These are phyloP conservation scores for Drusus annulatus DNA, from an alignment of 1,140 invertebrate species.

Conservation along the genomic window DNA sequence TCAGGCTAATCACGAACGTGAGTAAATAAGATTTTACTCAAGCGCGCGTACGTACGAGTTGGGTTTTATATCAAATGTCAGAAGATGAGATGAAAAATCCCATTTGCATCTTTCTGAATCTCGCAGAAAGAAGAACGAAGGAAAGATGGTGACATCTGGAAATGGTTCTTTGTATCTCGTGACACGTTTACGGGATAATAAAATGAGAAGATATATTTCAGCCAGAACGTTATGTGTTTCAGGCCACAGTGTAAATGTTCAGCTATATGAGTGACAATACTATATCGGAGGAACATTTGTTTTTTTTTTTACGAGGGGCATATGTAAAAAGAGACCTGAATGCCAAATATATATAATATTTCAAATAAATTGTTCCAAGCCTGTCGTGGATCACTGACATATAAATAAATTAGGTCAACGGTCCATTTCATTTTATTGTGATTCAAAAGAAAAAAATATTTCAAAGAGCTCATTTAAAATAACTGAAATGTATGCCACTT, in stretches of 20 bases:
- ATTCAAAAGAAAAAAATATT: no score
- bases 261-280: slow-evolving; percentile 30
- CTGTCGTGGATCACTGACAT: no score
- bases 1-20: no score
- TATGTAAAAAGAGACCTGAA: not conserved
- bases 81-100: slow-evolving; percentile 35
- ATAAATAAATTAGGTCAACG: no score
- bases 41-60: no score
- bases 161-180: slow-evolving; percentile 42
- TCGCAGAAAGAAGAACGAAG: slow-evolving; percentile 30
- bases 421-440: no score
- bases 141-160: slow-evolving; percentile 37
- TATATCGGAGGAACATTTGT: slow-evolving; percentile 24
- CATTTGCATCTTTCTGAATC: slow-evolving; percentile 30
- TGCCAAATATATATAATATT: not conserved
- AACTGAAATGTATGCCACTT: no score
- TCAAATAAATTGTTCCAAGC: no score
- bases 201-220: slow-evolving; percentile 34
- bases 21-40: no score
- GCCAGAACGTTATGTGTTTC: slow-evolving; percentile 22
- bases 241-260: not conserved
- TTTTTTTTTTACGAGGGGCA: slow-evolving; percentile 6
- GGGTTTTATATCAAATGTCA: slow-evolving; percentile 1
- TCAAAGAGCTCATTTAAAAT: no score
- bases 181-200: slow-evolving; percentile 37